Evolutionary conservation across 2,797 vertebrate species (phyloP).

Genomic region (Lutjanus campechanus): DNA sequence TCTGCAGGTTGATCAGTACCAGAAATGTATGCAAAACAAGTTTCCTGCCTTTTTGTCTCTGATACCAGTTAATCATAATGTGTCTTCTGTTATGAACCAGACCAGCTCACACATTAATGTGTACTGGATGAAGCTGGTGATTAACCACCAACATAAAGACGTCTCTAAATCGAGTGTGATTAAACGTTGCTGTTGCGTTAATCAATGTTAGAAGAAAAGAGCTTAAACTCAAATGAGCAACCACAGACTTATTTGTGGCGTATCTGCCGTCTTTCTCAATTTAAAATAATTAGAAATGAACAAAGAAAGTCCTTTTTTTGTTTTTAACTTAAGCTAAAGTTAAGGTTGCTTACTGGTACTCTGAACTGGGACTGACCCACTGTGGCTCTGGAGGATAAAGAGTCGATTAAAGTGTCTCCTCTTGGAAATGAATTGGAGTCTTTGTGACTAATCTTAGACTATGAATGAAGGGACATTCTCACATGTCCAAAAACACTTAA

Average conservation of each 20-base stretch:
- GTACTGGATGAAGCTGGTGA: constrained; percentile 14
- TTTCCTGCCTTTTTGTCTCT: neutral
- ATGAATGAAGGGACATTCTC: constrained; percentile 9
- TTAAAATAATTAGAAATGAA: neutral
- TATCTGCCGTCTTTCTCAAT: neutral
- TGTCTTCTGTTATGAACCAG: neutral
- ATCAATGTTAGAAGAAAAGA: neutral
- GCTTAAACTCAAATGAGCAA: neutral
- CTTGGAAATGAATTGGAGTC: neutral
- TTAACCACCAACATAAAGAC: constrained; percentile 16
- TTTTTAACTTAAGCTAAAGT: neutral
- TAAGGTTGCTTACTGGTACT: neutral
- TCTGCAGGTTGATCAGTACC: neutral
- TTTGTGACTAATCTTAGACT: constrained; percentile 21
- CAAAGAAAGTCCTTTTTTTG: neutral
- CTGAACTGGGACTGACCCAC: neutral
- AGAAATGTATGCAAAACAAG: neutral
- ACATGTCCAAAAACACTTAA: neutral
- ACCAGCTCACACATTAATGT: neutral
- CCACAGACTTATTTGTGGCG: neutral
- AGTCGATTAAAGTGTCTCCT: neutral
- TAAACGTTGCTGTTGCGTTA: neutral
- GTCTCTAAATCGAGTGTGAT: neutral
- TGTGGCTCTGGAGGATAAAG: neutral
- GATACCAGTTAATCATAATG: neutral